A percentile compares a stretch with the other conserved stretches of the same genome.
phyloP scores from a whole-genome alignment of 2,113 vertebrate species.

The Toxostoma redivivum region DNA sequence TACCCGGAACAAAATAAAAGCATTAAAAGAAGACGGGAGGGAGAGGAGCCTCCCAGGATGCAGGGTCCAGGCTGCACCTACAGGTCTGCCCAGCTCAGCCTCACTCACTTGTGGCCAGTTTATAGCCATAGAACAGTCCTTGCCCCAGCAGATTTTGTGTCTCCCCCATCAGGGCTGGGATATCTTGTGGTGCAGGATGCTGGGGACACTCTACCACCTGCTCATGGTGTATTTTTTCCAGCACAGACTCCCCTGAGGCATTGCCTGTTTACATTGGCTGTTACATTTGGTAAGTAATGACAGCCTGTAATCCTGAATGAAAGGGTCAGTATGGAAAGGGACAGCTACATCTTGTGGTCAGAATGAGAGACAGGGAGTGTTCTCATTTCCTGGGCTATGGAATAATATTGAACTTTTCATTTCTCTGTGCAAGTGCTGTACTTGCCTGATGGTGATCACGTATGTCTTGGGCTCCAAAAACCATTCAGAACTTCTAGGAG shows the following conservation, averaged over 20 bases:
- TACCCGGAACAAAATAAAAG: not conserved
- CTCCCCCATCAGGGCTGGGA: not conserved
- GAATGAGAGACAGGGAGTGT: not conserved
- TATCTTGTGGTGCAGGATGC: too few species aligned
- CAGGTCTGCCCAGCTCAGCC: fast-evolving
- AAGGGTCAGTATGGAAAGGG: not conserved
- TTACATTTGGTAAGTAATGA: not conserved
- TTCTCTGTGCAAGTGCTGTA: not conserved
- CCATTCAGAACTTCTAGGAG: not conserved
- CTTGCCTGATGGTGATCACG: not conserved
- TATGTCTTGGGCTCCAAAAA: not conserved
- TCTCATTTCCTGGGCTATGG: not conserved
- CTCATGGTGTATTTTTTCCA: not conserved
- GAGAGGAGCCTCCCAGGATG: not conserved
- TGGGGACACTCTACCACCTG: not conserved
- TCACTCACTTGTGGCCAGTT: not conserved
- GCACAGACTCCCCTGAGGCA: not conserved
- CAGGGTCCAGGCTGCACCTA: not conserved
- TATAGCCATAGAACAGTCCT: fast-evolving
- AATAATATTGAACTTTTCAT: not conserved
- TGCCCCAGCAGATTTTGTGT: not conserved
- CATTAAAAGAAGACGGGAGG: not conserved
- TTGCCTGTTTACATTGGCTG: fast-evolving
- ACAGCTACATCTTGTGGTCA: not conserved
- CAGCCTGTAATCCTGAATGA: not conserved